Base-by-base conservation (phyloP, 1,140 invertebrate genomes). In the Papilio dardanus region DNA sequence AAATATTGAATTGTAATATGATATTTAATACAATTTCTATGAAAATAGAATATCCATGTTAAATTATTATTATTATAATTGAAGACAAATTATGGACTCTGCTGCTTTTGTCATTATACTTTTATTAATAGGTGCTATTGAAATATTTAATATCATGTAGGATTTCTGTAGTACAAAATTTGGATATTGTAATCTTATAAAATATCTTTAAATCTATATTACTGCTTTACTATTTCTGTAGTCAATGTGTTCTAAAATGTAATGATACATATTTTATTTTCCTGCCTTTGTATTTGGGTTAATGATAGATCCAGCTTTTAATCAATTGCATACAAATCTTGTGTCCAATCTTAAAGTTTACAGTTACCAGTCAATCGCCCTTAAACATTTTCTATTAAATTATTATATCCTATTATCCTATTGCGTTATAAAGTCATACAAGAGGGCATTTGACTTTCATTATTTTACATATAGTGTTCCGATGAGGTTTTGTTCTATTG, bases 121-220 rank as follows among this genome's bases (percentile, higher is more conserved):
- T 71, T 35, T 19, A 71, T 54, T 71, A 33, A 33, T 58, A 58
- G 71, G 71, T 73, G 71, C 46, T 73, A 73, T 21, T 10, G 10
- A 46, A 58, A 19, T 73, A 40, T 71, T 46, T 33, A n/a, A n/a
- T n/a, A n/a, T 73, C 10, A 58, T 73, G 69, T 71, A 30, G 54
- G 12, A 30, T 58, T 16, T 58, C 12, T 0, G 12, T 54, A 54
- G 50, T 58, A 28, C 21, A 58, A 58, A 10, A 58, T 58, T 58
- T 58, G 54, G 3, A 58, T 58, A 28, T 28, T 28, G 3, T 50
- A 50, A 28, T 58, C 2, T 28, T 58, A 42, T 42, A 40, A 40
- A 40, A 40, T 40, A 16, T 40, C 37, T 7, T 5, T 46, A 6
- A 46, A n/a, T 6, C 3, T 46, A 46, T n/a, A n/a, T n/a, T 46